Evolutionary conservation across 2,888 invertebrate species (phyloP).

Genomic region (Drosophila gaucha): DNA sequence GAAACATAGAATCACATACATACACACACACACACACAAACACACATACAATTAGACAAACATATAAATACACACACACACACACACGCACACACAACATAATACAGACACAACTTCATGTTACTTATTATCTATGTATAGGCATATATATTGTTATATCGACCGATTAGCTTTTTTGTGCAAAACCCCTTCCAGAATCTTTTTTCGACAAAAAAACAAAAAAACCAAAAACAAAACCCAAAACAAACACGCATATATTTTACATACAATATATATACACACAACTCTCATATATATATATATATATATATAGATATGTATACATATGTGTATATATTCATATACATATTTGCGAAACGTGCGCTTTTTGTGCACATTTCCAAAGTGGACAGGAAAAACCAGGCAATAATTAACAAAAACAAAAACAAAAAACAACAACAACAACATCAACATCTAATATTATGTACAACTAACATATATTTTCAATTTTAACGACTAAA

Average conservation of each 20-base stretch:
- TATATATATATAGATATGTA: slow-evolving; percentile 7
- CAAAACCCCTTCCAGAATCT: slow-evolving; percentile 71
- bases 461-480: slow-evolving; percentile 38
- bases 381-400: slow-evolving; percentile 33
- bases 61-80: slow-evolving; percentile 13
- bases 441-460: slow-evolving; percentile 32
- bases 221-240: slow-evolving; percentile 5
- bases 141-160: slow-evolving; percentile 71
- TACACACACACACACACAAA: slow-evolving; percentile 30
- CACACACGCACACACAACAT: not conserved
- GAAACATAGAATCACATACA: slow-evolving; percentile 16
- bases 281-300: slow-evolving; percentile 8
- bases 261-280: slow-evolving; percentile 30
- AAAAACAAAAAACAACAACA: slow-evolving; percentile 30
- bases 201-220: slow-evolving; percentile 32
- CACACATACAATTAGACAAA: not conserved
- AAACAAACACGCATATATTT: slow-evolving; percentile 42
- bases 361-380: slow-evolving; percentile 64
- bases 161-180: slow-evolving; percentile 72
- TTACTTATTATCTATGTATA: slow-evolving; percentile 77
- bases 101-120: slow-evolving; percentile 48
- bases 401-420: slow-evolving; percentile 55
- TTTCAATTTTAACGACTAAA: slow-evolving; percentile 50
- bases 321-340: slow-evolving; percentile 22
- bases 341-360: slow-evolving; percentile 39